Evolutionary conservation across 2,888 invertebrate genomes (phyloP).

Genomic region (Lasioglossum lativentre): DNA sequence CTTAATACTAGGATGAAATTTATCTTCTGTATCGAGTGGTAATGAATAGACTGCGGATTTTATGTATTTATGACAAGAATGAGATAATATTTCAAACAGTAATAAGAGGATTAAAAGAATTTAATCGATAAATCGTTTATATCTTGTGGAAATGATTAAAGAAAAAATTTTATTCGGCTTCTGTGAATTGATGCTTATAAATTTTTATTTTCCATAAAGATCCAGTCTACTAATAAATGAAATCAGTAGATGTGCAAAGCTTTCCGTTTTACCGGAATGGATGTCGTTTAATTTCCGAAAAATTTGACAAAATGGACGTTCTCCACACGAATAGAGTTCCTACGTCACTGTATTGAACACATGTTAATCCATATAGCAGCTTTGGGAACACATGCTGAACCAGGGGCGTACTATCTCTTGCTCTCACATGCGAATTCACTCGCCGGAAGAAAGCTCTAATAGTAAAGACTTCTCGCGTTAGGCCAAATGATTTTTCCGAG

Average conservation of each 20-base stretch:
- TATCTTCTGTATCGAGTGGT: background rate
- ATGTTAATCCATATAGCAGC: slow-evolving; percentile 23
- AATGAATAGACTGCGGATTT: background rate
- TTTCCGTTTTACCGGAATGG: background rate
- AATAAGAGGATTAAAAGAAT: too few relatives aligned
- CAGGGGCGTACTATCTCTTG: slow-evolving; percentile 22
- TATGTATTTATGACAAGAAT: too few relatives aligned
- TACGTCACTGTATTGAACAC: slow-evolving; percentile 39
- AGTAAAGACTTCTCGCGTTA: slow-evolving; percentile 56
- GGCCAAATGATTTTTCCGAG: slow-evolving; percentile 61
- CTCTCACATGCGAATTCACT: slow-evolving; percentile 13
- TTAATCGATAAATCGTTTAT: too few relatives aligned
- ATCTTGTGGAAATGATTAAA: too few relatives aligned
- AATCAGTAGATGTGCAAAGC: background rate
- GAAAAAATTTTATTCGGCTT: too few relatives aligned
- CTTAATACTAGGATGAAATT: background rate
- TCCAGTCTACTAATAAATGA: background rate
- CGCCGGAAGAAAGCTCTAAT: slow-evolving; percentile 36
- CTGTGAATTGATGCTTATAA: too few relatives aligned
- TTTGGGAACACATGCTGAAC: slow-evolving; percentile 20
- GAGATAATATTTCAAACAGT: too few relatives aligned
- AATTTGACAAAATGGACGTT: background rate
- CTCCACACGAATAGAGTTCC: slow-evolving; percentile 21
- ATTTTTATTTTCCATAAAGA: too few relatives aligned
- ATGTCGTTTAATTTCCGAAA: background rate